phyloP scores from a whole-genome alignment of 1,140 invertebrate genomes.

The Lepidurus arcticus region DNA sequence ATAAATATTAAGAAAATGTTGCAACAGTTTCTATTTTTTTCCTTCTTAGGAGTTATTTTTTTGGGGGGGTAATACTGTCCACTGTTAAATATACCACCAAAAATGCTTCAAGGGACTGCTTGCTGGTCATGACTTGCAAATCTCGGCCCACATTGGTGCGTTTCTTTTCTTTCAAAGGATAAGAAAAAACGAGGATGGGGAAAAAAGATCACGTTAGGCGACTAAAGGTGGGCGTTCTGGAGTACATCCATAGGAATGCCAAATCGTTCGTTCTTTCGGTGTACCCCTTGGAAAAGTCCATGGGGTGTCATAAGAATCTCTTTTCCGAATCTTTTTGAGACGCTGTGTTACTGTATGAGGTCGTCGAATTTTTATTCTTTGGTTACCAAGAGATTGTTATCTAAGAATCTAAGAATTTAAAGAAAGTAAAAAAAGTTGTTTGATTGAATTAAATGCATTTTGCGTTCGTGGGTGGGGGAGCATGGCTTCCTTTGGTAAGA shows the following conservation, averaged over 20 bases:
- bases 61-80: neutral
- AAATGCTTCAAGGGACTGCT: neutral
- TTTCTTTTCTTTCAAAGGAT: neutral
- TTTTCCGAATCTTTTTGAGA: neutral
- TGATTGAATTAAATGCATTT: neutral
- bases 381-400: neutral
- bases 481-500: no score
- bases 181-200: neutral
- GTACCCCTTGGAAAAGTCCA: neutral
- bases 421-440: neutral
- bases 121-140: slow-evolving; percentile 18
- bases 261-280: slow-evolving; percentile 19
- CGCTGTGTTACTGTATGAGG: neutral
- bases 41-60: neutral
- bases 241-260: neutral
- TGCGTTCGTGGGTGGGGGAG: neutral
- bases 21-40: neutral
- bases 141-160: neutral
- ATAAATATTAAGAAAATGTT: slow-evolving; percentile 10
- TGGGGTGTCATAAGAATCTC: neutral
- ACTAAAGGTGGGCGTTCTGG: slow-evolving; percentile 20
- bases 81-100: slow-evolving; percentile 4
- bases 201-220: neutral
- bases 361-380: neutral
- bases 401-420: neutral